Base-by-base conservation (phyloP, 2,888 invertebrate genomes). In the Tenodera sinensis region DNA sequence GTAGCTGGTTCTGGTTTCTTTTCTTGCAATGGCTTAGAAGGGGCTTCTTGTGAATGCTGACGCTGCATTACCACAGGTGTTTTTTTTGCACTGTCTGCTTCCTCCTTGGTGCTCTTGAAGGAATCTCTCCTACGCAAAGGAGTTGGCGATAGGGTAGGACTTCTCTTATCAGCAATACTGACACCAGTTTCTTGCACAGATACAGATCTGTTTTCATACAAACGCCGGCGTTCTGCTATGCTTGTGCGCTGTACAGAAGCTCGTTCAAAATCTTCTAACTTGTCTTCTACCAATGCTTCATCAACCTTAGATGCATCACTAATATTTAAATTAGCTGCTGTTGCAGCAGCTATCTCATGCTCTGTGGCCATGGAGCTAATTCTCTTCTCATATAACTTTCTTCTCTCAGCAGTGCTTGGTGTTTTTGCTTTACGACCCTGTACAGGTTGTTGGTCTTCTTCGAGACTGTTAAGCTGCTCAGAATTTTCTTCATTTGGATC, bases 391-490 rank as follows among this genome's bases (percentile, higher is more conserved):
- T 96, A 96, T 91, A 97, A 93, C 93, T 96, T 97, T 91, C 97
- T 94, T n/a, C 97, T 94, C 92, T 97, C 97, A 0, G 97, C 97
- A 0, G 97, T 97, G 91, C 96, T 96, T 0, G 97, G 96, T 0
- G 97, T 97, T 93, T 96, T 96, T 0, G 96, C 96, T 88, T 95
- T 84, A 12, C 54, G 54, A 28, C 82, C 83, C 9, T 88, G 88
- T 81, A 87, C 47, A 28, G 89, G 83, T 15, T 34, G 89, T 20
- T 30, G 12, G 27, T 83, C 84, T 12, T 85, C 88, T 54, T 89
- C 88, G 2, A 85, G 81, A 28, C 85, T 89, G 30, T n/a, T 27
- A 83, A 30, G 83, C n/a, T 85, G 85, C 27, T 90, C 89, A 42
- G 87, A 89, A 71, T 89, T 89, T 28, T 87, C 14, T 42, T 89